Evolutionary conservation across 2,113 vertebrate genomes (phyloP), one percentile per base, ranked within the genome.

Genomic region (Isichthys henryi): DNA sequence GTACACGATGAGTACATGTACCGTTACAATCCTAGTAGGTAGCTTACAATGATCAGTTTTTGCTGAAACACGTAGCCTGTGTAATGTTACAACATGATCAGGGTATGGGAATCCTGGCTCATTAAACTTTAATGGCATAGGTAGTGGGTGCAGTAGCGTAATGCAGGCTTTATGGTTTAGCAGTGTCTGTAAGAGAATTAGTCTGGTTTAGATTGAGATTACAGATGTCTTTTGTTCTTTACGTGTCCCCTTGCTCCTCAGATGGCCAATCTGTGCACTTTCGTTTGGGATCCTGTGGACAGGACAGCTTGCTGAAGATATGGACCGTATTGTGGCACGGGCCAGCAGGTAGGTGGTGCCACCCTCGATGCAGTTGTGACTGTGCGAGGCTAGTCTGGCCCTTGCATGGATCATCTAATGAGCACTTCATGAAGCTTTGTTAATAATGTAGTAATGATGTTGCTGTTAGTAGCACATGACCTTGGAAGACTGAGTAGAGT

Each of bases 251-350:
- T 23, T 90, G 80, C 94, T 91, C 88, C 88, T 92, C 91, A 97
- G 97, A 92, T 90, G 95, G 70, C 92, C 91, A 89, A 91, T 92
- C 91, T 82, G 91, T 91, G 85, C 93, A 91, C 93, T 96, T 97
- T 94, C 96, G 93, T 93, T 94, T 98, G 95, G 96, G 96, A 92
- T 97, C 98, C 88, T 97, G 97, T 92, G 97, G 97, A 92, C 97
- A 98, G 94, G 97, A 98, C 93, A 96, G 95, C 93, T 93, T 93
- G 92, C 92, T 97, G 93, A 97, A 96, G 93, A 93, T 98, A 90
- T 97, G 98, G 97, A 90, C 96, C 56, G 92, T 97, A 92, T 96
- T 95, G 90, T 94, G 94, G 93, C 88, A 89, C 91, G 93, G 93
- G 90, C 89, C 91, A 91, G 92, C 94, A 96, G 97, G 97, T 99